A percentile compares a stretch with the other conserved stretches of the same genome.
phyloP scores from a whole-genome alignment of 2,113 vertebrate species.

The Fregetta grallaria region DNA sequence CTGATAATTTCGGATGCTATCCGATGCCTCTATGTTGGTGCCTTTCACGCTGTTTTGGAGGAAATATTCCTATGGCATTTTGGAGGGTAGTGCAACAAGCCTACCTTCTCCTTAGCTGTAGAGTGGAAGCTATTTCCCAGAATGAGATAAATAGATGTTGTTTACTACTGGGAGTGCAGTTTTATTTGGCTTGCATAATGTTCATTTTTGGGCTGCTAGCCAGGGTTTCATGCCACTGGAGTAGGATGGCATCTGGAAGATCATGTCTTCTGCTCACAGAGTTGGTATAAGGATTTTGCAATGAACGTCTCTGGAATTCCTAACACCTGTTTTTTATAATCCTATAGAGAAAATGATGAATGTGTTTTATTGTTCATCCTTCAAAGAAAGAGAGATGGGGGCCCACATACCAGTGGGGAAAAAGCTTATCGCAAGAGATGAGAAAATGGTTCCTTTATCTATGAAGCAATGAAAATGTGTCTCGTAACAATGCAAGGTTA shows the following conservation, averaged over 20 bases:
- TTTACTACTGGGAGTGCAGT: neutral
- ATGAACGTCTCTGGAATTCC: neutral
- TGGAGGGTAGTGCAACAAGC: neutral
- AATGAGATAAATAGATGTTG: neutral
- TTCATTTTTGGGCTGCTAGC: neutral
- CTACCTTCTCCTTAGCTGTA: neutral
- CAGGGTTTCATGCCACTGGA: neutral
- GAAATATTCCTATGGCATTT: neutral
- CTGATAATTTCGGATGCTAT: neutral
- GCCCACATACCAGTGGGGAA: neutral
- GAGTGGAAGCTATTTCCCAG: neutral
- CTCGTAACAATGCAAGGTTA: neutral
- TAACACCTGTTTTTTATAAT: neutral
- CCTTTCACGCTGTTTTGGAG: accelerated
- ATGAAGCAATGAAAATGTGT: neutral
- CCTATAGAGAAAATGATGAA: neutral
- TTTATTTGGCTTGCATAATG: neutral
- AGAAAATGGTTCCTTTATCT: neutral
- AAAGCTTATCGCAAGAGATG: neutral
- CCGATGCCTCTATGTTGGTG: neutral
- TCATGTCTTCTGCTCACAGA: neutral
- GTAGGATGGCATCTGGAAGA: neutral
- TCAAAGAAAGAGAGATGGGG: neutral
- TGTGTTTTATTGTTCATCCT: neutral
- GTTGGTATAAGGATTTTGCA: neutral